Conservation (phyloP, 2,797 vertebrate species). For the Cirrhinus molitorella region DNA sequence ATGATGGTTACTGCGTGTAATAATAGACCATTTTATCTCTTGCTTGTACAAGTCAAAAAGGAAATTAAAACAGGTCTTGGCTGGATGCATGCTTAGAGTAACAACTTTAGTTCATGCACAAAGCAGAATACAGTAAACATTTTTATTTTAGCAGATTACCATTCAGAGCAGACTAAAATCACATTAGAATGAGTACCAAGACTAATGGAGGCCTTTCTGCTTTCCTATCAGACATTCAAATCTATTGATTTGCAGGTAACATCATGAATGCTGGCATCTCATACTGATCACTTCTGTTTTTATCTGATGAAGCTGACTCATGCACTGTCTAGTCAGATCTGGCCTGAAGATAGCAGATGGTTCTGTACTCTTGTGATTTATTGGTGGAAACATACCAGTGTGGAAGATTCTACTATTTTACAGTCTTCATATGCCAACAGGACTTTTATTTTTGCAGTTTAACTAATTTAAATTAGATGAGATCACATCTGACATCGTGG, state of each 20-base stretch:
- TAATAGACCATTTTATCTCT: background rate
- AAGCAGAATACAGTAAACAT: background rate
- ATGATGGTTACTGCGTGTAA: background rate
- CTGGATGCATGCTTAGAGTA: background rate
- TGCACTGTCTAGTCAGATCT: slow-evolving; percentile 1
- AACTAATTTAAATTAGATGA: slow-evolving; percentile 16
- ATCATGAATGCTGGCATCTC: background rate
- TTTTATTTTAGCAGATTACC: background rate
- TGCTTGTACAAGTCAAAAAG: background rate
- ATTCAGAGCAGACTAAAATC: slow-evolving; percentile 14
- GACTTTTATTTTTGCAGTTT: background rate
- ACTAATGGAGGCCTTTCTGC: background rate
- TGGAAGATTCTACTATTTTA: background rate
- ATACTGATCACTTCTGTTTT: background rate
- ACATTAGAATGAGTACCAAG: slow-evolving; percentile 8
- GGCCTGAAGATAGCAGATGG: background rate
- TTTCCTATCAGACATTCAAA: background rate
- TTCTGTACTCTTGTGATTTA: background rate
- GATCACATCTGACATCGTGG: slow-evolving; percentile 9
- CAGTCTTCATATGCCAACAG: background rate
- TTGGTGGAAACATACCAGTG: background rate
- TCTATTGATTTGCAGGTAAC: background rate
- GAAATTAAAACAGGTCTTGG: background rate
- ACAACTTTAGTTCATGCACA: background rate
- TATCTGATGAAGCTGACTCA: slow-evolving; percentile 14